Base-by-base conservation (phyloP, 2,888 invertebrate genomes). In the Diplazon laetatorius region DNA sequence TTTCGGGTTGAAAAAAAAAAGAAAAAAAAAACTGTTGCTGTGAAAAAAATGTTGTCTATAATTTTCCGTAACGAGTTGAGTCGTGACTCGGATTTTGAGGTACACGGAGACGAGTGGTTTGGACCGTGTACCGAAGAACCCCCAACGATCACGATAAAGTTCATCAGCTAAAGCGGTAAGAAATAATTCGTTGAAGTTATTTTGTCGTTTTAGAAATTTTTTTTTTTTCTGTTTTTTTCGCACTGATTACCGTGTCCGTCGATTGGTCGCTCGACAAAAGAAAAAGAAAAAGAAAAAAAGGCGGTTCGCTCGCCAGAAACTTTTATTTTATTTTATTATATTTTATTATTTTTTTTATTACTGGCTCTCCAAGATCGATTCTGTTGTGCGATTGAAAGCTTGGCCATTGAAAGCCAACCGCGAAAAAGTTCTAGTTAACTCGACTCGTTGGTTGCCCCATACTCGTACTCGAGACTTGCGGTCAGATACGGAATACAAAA, bases 391-490 rank as follows among this genome's bases (percentile, higher is more conserved):
- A 48, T 18, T 14, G n/a, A 35, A 46, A 63, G 69, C 42, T 52
- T 59, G 44, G 22, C 37, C 25, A 69, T 69, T 70, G 52, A 74
- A 39, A 69, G 16, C 39, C 57, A 42, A 78, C 78, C 78, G 74
- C 78, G n/a, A n/a, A n/a, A 78, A 65, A 66, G 57, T 73, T 74
- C 78, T 60, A 78, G 70, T 78, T 78, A 70, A 59, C 62, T 72
- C 25, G n/a, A n/a, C n/a, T 74, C 16, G 39, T 60, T 35, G 42
- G 10, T 57, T 46, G n/a, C n/a, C 63, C 37, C 52, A 59, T 50
- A 30, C 46, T 52, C 62, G 59, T 70, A n/a, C n/a, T n/a, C n/a
- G n/a, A n/a, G 46, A 66, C 50, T 59, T 78, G 74, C 59, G 70
- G 78, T 78, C 37, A 20, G n/a, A n/a, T n/a, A n/a, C n/a, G n/a